Evolutionary conservation across 2,888 invertebrate genomes (phyloP), one percentile per base, ranked within the genome.

Genomic region (Agrochola lychnidis): DNA sequence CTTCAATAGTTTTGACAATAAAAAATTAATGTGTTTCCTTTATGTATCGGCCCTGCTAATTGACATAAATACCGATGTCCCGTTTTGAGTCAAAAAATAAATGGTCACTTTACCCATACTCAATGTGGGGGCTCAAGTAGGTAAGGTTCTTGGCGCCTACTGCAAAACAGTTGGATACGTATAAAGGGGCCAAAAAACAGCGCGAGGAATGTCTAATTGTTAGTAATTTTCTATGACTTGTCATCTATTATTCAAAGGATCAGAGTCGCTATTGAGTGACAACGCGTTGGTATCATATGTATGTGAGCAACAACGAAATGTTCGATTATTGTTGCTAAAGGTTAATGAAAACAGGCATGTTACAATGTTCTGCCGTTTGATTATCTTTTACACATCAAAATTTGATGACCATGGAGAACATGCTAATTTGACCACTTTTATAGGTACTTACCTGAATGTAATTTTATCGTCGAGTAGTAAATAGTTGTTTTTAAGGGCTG

Each of bases 221-320:
- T 53, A 70, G 79, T 74, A 86, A 87, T 87, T 88, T 84, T 81
- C 74, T 86, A 84, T 81, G 82, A 84, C 79, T 73, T 64, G 80
- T 85, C 64, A 87, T 88, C 78, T 84, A 84, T 88, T 87, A 88
- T 89, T 88, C 86, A 84, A 59, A 59, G 73, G 69, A 79, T 63
- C n/a, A 57, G 25, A 74, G 40, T 70, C 25, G 45, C 69, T 61
- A 71, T 79, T 76, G 73, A 83, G 53, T 72, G 79, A 75, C 70
- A 76, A 36, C 45, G 73, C 45, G 59, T 67, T 70, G 61, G 53
- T 84, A 76, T 62, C 74, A 62, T 12, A 64, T 25, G 63, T 73
- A 85, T 83, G 85, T 86, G 85, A 76, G 66, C 22, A 14, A 83
- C 75, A 86, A 76, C 36, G 73, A 76, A 85, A 85, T 83, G 85